Evolutionary conservation across 2,888 invertebrate species (phyloP).

Genomic region (Acheta domesticus): DNA sequence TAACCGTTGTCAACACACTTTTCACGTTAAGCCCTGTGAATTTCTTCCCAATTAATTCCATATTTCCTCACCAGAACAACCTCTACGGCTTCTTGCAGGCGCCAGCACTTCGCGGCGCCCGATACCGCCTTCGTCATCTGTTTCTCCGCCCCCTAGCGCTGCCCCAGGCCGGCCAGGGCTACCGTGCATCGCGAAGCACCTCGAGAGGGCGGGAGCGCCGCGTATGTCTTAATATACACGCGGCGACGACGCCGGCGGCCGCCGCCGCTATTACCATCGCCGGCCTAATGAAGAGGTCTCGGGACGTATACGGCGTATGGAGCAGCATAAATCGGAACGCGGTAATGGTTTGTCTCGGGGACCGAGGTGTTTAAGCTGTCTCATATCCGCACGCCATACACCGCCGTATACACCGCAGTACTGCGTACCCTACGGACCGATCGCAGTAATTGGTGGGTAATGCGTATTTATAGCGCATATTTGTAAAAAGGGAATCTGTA

Average conservation of each 20-base stretch:
- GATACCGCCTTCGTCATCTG: no score
- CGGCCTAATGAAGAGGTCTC: slow-evolving; percentile 18
- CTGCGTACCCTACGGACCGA: background rate
- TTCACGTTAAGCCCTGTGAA: no score
- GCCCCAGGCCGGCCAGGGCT: no score
- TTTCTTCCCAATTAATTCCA: no score
- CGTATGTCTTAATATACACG: background rate
- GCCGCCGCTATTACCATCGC: background rate
- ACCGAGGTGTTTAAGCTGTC: slow-evolving; percentile 9
- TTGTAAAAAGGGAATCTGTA: background rate
- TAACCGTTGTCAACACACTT: no score
- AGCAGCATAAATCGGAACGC: slow-evolving; percentile 1
- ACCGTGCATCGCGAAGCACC: background rate
- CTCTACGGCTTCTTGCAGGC: no score
- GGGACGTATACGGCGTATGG: slow-evolving; percentile 7
- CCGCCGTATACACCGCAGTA: slow-evolving; percentile 18
- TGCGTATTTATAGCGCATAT: background rate
- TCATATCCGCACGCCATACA: background rate
- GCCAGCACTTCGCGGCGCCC: no score
- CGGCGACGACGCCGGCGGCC: background rate
- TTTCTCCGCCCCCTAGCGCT: background rate
- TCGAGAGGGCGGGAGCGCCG: background rate
- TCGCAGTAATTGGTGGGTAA: background rate
- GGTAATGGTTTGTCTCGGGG: slow-evolving; percentile 1
- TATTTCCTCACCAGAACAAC: no score